Conservation (phyloP, 2,113 vertebrate species). For the Lagopus muta region DNA sequence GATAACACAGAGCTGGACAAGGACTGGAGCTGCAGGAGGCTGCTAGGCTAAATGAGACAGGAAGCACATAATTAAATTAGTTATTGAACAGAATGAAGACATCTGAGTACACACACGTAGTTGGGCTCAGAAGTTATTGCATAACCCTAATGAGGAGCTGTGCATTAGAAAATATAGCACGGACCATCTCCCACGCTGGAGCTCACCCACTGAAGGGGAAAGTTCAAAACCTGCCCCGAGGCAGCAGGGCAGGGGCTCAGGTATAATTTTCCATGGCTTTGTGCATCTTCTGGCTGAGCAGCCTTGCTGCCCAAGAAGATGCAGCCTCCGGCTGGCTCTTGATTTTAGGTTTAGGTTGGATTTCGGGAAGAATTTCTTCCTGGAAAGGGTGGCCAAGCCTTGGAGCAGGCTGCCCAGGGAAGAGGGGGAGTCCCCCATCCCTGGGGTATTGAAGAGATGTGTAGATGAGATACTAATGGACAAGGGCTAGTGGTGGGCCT, state of each 20-base stretch:
- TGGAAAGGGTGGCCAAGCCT: not conserved
- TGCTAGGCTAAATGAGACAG: slow-evolving; percentile 51
- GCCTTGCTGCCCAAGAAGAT: not conserved
- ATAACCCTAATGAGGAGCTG: not conserved
- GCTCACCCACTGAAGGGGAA: fast-evolving
- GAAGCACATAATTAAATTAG: slow-evolving; percentile 62
- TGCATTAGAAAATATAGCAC: not conserved
- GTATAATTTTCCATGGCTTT: not conserved
- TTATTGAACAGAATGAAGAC: slow-evolving; percentile 13
- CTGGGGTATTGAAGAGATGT: not conserved
- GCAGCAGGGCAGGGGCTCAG: not conserved
- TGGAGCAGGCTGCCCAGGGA: not conserved
- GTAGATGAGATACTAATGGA: not conserved
- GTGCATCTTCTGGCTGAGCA: not conserved
- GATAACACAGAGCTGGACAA: not conserved
- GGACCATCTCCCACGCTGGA: fast-evolving
- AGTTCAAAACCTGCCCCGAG: not conserved
- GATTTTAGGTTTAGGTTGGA: not conserved
- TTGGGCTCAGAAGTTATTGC: not conserved
- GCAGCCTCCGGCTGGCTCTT: not conserved
- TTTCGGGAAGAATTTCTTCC: not conserved
- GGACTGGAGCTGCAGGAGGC: not conserved
- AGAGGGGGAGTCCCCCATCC: not conserved
- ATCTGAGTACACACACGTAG: not conserved
- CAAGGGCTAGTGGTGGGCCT: not conserved